Percentiles rank a stretch among this genome's conserved stretches.
These are phyloP conservation scores for Anoplolepis gracilipes DNA, from an alignment of 1,140 invertebrate species.

Conservation along the genomic window DNA sequence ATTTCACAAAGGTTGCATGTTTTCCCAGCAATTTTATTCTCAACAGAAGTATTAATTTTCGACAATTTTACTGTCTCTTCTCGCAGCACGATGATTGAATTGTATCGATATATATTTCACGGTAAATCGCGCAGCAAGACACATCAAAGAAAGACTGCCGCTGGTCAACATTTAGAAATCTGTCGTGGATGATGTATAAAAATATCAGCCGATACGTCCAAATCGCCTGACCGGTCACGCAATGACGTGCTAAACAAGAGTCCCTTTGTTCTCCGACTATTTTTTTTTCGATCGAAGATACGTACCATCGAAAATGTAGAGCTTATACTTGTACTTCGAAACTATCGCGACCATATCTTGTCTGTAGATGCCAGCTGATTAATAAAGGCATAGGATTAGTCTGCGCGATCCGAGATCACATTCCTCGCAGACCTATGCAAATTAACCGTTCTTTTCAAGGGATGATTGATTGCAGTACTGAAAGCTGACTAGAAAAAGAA, in stretches of 20 bases:
- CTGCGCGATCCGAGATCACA: background rate
- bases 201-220: background rate
- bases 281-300: slow-evolving; percentile 57
- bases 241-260: slow-evolving; percentile 60
- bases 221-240: slow-evolving; percentile 45
- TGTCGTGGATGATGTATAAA: background rate
- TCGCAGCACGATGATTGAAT: slow-evolving; percentile 14
- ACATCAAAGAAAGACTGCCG: slow-evolving; percentile 49
- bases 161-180: slow-evolving; percentile 63
- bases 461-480: background rate
- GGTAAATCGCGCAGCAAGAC: slow-evolving; percentile 34
- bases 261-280: background rate
- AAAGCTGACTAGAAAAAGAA: background rate
- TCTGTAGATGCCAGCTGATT: background rate
- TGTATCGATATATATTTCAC: slow-evolving; percentile 51
- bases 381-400: slow-evolving; percentile 1
- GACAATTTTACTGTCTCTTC: slow-evolving; percentile 30
- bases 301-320: slow-evolving; percentile 15
- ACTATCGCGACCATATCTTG: background rate
- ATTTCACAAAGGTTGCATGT: slow-evolving; percentile 47
- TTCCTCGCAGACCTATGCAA: slow-evolving; percentile 40
- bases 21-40: slow-evolving; percentile 48
- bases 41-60: slow-evolving; percentile 57
- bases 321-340: background rate
- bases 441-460: slow-evolving; percentile 1